Evolutionary conservation across 2,113 vertebrate species (phyloP).

Genomic region (Cathartes aura): DNA sequence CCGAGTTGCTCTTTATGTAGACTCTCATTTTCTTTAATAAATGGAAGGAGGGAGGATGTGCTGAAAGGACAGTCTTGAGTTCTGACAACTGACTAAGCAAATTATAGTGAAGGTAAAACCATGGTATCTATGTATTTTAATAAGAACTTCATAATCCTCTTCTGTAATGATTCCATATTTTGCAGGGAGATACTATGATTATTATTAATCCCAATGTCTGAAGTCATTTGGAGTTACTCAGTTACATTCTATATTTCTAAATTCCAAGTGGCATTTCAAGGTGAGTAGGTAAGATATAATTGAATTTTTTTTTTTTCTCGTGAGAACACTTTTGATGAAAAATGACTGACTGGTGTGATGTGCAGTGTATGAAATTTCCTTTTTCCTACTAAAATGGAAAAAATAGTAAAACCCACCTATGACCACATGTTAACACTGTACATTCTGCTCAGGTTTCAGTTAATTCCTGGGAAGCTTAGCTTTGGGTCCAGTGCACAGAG

Average conservation of each 20-base stretch:
- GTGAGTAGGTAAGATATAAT: background rate
- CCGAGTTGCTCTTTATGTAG: background rate
- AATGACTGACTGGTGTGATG: background rate
- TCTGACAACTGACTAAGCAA: background rate
- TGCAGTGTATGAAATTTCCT: background rate
- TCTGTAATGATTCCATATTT: background rate
- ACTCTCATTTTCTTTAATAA: background rate
- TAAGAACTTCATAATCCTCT: background rate
- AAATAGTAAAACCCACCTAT: background rate
- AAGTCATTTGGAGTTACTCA: background rate
- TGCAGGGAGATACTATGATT: background rate
- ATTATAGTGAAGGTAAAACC: background rate
- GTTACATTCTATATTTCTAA: background rate
- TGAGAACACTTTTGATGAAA: background rate
- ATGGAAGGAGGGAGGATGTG: background rate
- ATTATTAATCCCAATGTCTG: background rate
- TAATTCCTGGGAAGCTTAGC: background rate
- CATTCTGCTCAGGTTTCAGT: background rate
- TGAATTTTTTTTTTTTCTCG: background rate
- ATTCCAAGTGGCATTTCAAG: background rate
- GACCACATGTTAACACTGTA: background rate
- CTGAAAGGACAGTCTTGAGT: background rate
- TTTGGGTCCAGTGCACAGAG: background rate
- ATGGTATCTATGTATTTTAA: background rate
- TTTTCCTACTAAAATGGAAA: background rate